Evolutionary conservation across 2,797 vertebrate species (phyloP), one percentile per base, ranked within the genome.

Genomic region (Gymnothorax reevesii): DNA sequence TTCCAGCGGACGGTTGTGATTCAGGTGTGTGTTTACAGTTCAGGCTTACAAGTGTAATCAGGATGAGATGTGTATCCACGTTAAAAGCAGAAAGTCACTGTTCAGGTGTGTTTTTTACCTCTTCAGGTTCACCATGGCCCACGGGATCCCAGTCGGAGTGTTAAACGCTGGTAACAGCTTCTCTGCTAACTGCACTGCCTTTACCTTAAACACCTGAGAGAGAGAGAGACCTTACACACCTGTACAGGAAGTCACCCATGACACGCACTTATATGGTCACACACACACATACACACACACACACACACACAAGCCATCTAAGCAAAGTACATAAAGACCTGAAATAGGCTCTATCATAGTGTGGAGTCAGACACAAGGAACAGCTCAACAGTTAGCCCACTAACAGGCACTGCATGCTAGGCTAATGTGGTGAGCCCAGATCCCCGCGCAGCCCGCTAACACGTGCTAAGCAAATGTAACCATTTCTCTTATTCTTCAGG

Each of bases 61-160:
- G 33, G 33, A 42, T 42, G 33, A 42, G 33, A 10, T 73, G 4
- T 33, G 27, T 33, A 5, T 12, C 52, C 42, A 7, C 17, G 27
- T 42, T 77, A 12, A 13, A 49, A 77, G 42, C 7, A 49, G 4
- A 9, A 3, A 49, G 49, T 79, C 75, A 22, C 49, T 22, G 75
- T 79, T 54, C 42, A 54, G 42, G 75, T 79, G 42, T 69, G 88
- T 83, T 92, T 33, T 42, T 94, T 90, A 99, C 98, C 98, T 99
- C 95, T 99, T 99, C 83, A 99, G 96, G 94, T 99, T 99, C 91
- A 99, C 98, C 98, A 99, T 99, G 91, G 98, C 98, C 98, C 98
- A 99, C 83, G 98, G 98, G 95, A 99, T 99, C 75, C 98, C 98
- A 7, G 98, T 99, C 25, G 98, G 98, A 80, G 98, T 99, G 92